Evolutionary conservation across 2,797 vertebrate species (phyloP), one percentile per base, ranked within the genome.

Genomic region (Buceros bicornis): DNA sequence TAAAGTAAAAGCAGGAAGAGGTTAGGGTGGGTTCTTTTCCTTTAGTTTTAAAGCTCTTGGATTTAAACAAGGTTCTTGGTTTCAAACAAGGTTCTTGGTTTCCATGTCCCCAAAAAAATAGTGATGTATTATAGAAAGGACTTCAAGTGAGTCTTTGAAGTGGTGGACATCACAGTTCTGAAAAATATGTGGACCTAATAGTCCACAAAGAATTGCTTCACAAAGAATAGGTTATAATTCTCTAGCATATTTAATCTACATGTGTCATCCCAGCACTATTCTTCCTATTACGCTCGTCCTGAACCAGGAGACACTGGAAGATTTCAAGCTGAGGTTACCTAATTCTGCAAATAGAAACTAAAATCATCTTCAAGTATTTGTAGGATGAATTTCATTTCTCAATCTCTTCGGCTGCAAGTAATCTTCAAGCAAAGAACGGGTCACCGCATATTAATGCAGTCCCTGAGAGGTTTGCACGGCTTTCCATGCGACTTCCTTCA

Each of bases 191-290:
- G 45, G 15, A 53, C 8, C 61, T 89, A 85, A 53, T 45, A 33
- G 33, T 33, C 33, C 21, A 48, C 7, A 10, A 78, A 87, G 28
- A 86, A 33, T 16, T 33, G 33, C 33, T 33, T 33, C 21, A 48
- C 7, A 10, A 78, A 87, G 28, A 86, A 33, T 16, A 43, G 16
- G 7, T 60, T 62, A 35, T 67, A 91, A 87, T 80, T 73, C 15
- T 73, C 31, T 64, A 37, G 48, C 50, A 33, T 64, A 57, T 82
- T 82, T 74, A 67, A 62, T 62, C 33, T 47, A 12, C 20, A 16
- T 0, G 2, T 64, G 72, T 86, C 35, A 79, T 10, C 3, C 0
- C 1, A 56, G n/a, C 21, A 8, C 16, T 20, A 1, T 8, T 33
- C 18, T 79, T 60, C 76, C 56, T 15, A 0, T 53, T 80, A n/a